These are phyloP conservation scores for Cichladusa arquata DNA, from an alignment of 2,113 vertebrate species.

Conservation along the genomic window DNA sequence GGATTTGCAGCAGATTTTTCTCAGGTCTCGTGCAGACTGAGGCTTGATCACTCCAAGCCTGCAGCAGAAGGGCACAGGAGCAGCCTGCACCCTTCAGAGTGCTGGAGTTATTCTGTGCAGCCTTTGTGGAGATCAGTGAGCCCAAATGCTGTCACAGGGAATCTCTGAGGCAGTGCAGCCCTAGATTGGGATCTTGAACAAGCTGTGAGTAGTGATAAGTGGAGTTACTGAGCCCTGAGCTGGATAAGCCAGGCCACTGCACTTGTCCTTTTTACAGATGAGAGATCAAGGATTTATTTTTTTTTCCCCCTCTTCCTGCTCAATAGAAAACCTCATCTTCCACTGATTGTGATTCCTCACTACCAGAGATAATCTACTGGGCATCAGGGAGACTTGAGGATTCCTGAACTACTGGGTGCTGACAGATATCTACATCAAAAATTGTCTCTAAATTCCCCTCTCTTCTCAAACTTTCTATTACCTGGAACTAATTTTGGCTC, in stretches of 20 bases:
- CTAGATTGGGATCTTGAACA: neutral
- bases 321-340: neutral
- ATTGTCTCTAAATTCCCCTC: neutral
- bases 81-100: neutral
- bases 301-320: neutral
- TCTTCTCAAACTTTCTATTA: neutral
- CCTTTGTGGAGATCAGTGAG: neutral
- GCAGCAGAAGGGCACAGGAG: neutral
- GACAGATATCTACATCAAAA: neutral
- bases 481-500: neutral
- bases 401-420: neutral
- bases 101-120: neutral
- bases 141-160: neutral
- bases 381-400: neutral
- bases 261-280: neutral
- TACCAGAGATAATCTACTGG: neutral
- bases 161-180: neutral
- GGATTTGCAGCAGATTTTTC: neutral
- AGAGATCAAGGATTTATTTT: neutral
- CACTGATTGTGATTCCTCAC: neutral
- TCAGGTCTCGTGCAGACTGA: neutral
- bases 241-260: neutral
- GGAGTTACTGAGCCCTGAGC: neutral
- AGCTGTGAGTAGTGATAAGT: neutral
- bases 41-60: neutral